Conservation (phyloP, 2,888 invertebrate genomes). For the Sphaeridia pumilis region DNA sequence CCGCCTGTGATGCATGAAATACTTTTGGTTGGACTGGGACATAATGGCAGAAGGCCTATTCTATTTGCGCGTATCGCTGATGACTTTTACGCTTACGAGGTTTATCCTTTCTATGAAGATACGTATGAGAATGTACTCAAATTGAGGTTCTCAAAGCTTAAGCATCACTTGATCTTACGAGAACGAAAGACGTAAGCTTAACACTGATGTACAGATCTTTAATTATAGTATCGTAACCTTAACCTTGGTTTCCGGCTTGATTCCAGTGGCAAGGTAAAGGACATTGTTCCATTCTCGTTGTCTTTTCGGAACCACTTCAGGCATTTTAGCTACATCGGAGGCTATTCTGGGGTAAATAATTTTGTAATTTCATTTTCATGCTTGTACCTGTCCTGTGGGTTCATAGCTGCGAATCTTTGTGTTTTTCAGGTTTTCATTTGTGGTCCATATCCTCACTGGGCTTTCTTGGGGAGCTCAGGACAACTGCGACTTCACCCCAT, state of each 20-base stretch:
- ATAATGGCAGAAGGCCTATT: constrained; percentile 66
- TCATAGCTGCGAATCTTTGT: no score
- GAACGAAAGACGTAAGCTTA: constrained; percentile 39
- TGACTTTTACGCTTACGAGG: constrained; percentile 81
- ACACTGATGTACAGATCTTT: no score
- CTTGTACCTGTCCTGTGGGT: no score
- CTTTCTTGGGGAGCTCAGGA: constrained; percentile 75
- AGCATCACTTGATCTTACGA: constrained; percentile 47
- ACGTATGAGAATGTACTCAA: constrained; percentile 54
- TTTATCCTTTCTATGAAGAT: constrained; percentile 66
- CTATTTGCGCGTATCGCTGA: constrained; percentile 63
- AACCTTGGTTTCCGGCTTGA: no score
- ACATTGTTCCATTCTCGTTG: no score
- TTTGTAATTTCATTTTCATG: no score
- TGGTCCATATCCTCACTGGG: constrained; percentile 76
- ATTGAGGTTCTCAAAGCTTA: constrained; percentile 71
- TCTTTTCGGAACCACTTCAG: constrained; percentile 47
- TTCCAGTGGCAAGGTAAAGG: no score
- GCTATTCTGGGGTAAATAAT: constrained; percentile 73
- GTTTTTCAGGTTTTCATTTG: constrained; percentile 59
- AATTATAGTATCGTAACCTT: no score
- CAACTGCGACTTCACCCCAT: constrained; percentile 83
- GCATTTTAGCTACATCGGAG: constrained; percentile 74
- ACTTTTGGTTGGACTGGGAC: constrained; percentile 72
- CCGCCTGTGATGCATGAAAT: constrained; percentile 52